Evolutionary conservation across 2,888 invertebrate species (phyloP).

Genomic region (Toxonevra muliebris): DNA sequence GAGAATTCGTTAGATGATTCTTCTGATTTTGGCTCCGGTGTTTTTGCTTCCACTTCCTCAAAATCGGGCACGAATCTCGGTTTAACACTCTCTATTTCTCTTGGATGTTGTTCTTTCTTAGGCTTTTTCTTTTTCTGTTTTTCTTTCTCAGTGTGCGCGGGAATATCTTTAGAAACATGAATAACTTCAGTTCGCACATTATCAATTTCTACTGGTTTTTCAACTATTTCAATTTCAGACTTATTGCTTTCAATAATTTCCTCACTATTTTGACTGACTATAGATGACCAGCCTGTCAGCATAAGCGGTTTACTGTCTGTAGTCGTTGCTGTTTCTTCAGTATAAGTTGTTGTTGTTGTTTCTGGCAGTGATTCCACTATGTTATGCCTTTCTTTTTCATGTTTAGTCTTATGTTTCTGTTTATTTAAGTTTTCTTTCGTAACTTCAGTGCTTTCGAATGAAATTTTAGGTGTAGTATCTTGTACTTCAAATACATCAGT

Average conservation of each 20-base stretch:
- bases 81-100: background rate
- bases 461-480: too few relatives aligned
- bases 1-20: slow-evolving; percentile 6
- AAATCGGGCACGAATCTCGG: background rate
- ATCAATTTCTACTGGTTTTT: background rate
- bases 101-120: background rate
- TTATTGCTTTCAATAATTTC: slow-evolving; percentile 15
- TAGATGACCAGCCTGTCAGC: slow-evolving; percentile 35
- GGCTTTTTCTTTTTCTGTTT: slow-evolving; percentile 18
- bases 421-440: background rate
- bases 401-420: background rate
- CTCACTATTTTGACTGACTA: slow-evolving; percentile 38
- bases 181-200: too few relatives aligned
- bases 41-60: background rate
- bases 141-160: background rate
- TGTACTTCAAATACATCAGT: too few relatives aligned
- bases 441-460: too few relatives aligned
- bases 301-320: too few relatives aligned
- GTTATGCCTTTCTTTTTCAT: background rate
- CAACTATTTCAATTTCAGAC: background rate
- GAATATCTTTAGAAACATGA: too few relatives aligned
- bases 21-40: background rate
- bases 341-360: too few relatives aligned
- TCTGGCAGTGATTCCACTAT: background rate
- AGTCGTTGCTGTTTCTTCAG: too few relatives aligned